Percentiles rank a stretch among this genome's conserved stretches.
phyloP scores from a whole-genome alignment of 2,888 invertebrate species.

The Mesopsocus fuscifrons region DNA sequence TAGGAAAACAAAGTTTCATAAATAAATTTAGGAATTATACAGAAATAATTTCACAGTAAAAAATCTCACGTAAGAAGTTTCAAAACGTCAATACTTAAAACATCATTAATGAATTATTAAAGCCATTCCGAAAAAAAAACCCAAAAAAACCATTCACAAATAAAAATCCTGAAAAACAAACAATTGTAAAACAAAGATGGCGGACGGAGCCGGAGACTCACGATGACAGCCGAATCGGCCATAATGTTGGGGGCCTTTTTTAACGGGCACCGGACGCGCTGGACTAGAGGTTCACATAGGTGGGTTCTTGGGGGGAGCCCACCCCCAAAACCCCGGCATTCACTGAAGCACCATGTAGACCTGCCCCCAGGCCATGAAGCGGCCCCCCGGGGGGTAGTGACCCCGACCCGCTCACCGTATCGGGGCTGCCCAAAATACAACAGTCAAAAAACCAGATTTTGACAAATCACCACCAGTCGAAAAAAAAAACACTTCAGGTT shows the following conservation, averaged over 20 bases:
- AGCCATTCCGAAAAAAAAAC: no score
- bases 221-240: conserved; percentile 4
- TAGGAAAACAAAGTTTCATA: no score
- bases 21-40: no score
- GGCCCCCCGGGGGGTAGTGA: conserved; percentile 4
- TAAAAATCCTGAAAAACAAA: no score
- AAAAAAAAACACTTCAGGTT: background rate
- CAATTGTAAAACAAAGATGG: no score
- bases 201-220: conserved; percentile 7
- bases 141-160: no score
- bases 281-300: conserved; percentile 79
- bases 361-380: conserved; percentile 16
- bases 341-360: conserved; percentile 12
- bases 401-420: conserved; percentile 10
- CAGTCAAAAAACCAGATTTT: conserved; percentile 4
- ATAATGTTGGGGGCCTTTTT: no score
- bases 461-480: background rate
- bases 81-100: no score
- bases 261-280: background rate
- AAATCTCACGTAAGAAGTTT: no score
- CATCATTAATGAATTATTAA: no score
- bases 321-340: conserved; percentile 14
- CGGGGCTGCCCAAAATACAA: conserved; percentile 12
- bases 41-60: no score
- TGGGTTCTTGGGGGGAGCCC: conserved; percentile 50